Evolutionary conservation across 2,797 vertebrate species (phyloP).

Genomic region (Denticeps clupeoides): DNA sequence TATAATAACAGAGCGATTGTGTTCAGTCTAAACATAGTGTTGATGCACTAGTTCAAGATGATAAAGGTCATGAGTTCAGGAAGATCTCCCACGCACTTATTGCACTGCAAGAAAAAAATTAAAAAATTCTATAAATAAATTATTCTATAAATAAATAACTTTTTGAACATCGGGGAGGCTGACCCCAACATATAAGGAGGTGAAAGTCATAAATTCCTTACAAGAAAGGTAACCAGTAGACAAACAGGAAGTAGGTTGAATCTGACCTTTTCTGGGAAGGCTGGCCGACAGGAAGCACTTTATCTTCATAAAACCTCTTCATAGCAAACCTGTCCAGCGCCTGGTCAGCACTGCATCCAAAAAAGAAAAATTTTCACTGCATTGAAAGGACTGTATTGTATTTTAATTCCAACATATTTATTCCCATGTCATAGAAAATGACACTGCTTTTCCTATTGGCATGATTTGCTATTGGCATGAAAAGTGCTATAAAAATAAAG

Average conservation of each 20-base stretch:
- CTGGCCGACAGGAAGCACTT: conserved; percentile 89
- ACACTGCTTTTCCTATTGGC: neutral
- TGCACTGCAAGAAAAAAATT: too few species aligned
- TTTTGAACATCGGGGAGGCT: too few species aligned
- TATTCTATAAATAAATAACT: too few species aligned
- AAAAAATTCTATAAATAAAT: too few species aligned
- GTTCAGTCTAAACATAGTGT: too few species aligned
- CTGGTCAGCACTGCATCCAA: conserved; percentile 73
- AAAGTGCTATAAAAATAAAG: neutral
- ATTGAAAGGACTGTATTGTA: too few species aligned
- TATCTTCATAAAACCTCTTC: conserved; percentile 98
- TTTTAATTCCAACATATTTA: neutral
- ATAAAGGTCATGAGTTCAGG: too few species aligned
- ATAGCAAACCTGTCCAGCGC: conserved; percentile 97
- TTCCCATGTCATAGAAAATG: neutral
- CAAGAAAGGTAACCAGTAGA: conserved; percentile 5
- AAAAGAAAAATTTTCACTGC: conserved; percentile 12
- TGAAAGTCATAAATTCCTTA: conserved; percentile 15
- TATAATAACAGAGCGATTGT: too few species aligned
- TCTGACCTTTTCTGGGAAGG: conserved; percentile 93
- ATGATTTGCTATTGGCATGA: neutral
- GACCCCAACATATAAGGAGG: too few species aligned
- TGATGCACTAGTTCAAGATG: too few species aligned
- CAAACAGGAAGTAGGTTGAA: conserved; percentile 20
- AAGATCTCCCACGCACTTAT: too few species aligned